Conservation (phyloP, 1,140 invertebrate species). For the Magallana gigas region DNA sequence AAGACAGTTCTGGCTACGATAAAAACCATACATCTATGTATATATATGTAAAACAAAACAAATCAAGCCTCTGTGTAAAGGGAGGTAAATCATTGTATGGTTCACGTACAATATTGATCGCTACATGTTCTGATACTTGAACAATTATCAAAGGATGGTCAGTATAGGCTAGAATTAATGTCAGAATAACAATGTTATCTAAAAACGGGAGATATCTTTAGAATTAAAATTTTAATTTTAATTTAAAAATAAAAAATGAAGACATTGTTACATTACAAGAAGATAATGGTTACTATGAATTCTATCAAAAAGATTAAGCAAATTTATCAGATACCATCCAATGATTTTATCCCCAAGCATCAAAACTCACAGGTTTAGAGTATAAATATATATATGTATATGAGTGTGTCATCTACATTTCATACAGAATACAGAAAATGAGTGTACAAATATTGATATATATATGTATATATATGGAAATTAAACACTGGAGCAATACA, state of each 20-base stretch:
- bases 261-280: too few relatives aligned
- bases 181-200: too few relatives aligned
- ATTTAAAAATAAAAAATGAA: too few relatives aligned
- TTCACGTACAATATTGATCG: constrained; percentile 10
- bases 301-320: too few relatives aligned
- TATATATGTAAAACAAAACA: constrained; percentile 17
- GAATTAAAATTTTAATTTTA: too few relatives aligned
- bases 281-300: too few relatives aligned
- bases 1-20: constrained; percentile 13
- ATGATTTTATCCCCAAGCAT: constrained; percentile 28
- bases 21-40: constrained; percentile 16
- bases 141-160: constrained; percentile 9
- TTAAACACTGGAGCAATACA: constrained; percentile 35
- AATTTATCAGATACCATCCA: neutral
- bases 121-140: constrained; percentile 12
- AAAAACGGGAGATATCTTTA: too few relatives aligned
- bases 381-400: constrained; percentile 27
- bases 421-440: constrained; percentile 34
- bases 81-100: constrained; percentile 29
- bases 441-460: constrained; percentile 36
- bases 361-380: constrained; percentile 35
- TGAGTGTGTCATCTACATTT: constrained; percentile 27
- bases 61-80: constrained; percentile 26
- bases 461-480: constrained; percentile 28
- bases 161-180: too few relatives aligned